Evolutionary conservation across 2,888 invertebrate species (phyloP).

Genomic region (Baronia brevicornis): DNA sequence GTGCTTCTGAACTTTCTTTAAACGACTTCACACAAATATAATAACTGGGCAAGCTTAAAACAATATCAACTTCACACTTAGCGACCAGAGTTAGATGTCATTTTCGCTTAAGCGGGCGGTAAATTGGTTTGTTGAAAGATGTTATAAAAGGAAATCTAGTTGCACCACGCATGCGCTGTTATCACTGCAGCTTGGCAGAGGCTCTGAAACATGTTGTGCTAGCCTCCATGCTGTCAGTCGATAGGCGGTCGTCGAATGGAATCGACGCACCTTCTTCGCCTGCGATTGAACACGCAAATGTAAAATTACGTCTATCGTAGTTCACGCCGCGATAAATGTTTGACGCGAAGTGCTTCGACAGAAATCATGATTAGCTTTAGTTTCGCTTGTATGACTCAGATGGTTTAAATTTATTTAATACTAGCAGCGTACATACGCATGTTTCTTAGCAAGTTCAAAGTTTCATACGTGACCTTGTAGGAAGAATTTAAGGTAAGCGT

Average conservation of each 20-base stretch:
- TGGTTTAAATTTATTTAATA: no score
- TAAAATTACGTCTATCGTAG: constrained; percentile 15
- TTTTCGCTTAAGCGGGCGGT: constrained; percentile 22
- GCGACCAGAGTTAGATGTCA: no score
- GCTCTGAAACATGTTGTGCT: constrained; percentile 40
- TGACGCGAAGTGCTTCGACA: background rate
- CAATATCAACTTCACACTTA: constrained; percentile 2
- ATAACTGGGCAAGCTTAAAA: constrained; percentile 6
- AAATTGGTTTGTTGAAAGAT: constrained; percentile 29
- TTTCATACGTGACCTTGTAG: no score
- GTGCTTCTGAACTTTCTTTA: constrained; percentile 24
- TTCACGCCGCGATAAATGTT: constrained; percentile 2
- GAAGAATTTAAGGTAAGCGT: no score
- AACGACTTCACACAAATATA: constrained; percentile 16
- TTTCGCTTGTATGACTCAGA: no score
- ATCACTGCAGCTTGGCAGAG: constrained; percentile 55
- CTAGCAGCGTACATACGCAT: no score
- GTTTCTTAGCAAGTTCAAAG: no score
- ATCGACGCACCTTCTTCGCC: constrained; percentile 30
- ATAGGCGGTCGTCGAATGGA: constrained; percentile 38
- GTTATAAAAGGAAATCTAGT: constrained; percentile 42
- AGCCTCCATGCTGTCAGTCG: constrained; percentile 52
- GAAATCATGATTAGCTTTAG: background rate
- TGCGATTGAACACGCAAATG: constrained; percentile 5
- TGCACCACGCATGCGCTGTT: constrained; percentile 57